Percentiles rank a stretch among this genome's conserved stretches.
These are phyloP conservation scores for Trididemnum miniatum DNA, from an alignment of 23 tunicate species.

Conservation along the genomic window DNA sequence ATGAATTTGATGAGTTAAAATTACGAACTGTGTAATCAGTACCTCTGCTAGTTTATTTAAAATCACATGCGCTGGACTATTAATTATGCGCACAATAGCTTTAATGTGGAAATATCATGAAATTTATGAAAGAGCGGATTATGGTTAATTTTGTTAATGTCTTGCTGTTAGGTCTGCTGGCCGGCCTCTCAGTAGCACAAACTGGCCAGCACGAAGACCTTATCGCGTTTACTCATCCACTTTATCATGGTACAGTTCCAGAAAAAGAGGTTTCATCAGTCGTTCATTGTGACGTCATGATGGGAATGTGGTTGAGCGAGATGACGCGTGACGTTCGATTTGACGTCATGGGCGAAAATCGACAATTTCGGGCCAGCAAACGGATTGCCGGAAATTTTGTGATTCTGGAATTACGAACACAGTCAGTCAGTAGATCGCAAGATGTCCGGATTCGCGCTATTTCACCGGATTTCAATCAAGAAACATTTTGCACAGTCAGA, in stretches of 20 bases:
- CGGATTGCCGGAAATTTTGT: constrained; percentile 48
- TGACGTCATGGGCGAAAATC: not conserved
- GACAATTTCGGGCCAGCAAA: constrained; percentile 20
- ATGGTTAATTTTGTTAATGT: not conserved
- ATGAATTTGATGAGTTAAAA: no score
- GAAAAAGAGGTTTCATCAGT: constrained; percentile 28
- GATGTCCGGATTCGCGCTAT: constrained; percentile 46
- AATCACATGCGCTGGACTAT: no score
- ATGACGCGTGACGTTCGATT: constrained; percentile 8
- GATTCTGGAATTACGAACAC: constrained; percentile 35
- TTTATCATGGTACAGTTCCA: constrained; percentile 21
- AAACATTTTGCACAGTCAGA: constrained; percentile 46
- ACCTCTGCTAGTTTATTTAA: no score
- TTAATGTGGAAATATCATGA: not conserved
- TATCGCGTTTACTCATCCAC: constrained; percentile 18
- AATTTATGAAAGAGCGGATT: not conserved
- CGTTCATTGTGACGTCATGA: constrained; percentile 23
- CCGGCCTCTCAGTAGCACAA: not conserved
- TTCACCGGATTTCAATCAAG: constrained; percentile 29
- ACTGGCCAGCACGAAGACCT: not conserved
- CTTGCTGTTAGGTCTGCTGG: not conserved
- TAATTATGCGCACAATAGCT: not conserved
- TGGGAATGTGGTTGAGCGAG: constrained; percentile 29
- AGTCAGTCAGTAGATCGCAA: constrained; percentile 15
- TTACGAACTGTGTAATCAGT: no score